These are phyloP conservation scores for Crenichthys baileyi DNA, from an alignment of 2,797 vertebrate genomes.

Conservation along the genomic window DNA sequence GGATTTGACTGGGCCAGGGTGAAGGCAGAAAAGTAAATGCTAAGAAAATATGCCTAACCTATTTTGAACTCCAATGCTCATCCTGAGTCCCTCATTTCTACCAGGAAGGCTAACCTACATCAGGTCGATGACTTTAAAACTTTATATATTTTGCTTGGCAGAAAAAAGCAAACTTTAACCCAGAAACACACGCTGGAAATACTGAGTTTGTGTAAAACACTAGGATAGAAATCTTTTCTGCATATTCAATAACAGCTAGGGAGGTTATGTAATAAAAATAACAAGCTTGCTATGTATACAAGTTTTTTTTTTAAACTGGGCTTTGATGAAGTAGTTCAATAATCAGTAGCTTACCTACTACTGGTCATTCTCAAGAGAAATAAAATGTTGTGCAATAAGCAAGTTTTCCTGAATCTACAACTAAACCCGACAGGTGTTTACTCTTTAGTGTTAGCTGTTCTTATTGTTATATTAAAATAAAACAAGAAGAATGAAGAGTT, in stretches of 20 bases:
- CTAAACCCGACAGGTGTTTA: neutral
- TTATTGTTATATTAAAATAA: neutral
- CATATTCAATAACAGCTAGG: neutral
- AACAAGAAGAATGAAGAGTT: neutral
- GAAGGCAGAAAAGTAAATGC: constrained; percentile 11
- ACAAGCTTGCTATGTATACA: too few species aligned
- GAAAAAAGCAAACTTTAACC: neutral
- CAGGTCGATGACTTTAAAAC: neutral
- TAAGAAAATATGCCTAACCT: neutral
- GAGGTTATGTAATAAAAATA: neutral
- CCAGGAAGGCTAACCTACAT: neutral
- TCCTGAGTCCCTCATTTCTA: neutral
- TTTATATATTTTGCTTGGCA: neutral
- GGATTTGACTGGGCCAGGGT: constrained; percentile 18
- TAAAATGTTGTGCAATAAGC: too few species aligned
- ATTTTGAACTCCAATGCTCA: neutral
- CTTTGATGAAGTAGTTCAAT: neutral
- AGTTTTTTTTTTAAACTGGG: neutral
- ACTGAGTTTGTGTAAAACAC: neutral
- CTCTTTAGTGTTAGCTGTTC: neutral
- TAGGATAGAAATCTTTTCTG: neutral
- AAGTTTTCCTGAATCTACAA: too few species aligned
- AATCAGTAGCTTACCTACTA: neutral
- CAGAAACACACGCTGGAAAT: neutral
- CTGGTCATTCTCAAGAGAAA: too few species aligned